Conservation (phyloP, 2,888 invertebrate genomes). For the Diplazon laetatorius region DNA sequence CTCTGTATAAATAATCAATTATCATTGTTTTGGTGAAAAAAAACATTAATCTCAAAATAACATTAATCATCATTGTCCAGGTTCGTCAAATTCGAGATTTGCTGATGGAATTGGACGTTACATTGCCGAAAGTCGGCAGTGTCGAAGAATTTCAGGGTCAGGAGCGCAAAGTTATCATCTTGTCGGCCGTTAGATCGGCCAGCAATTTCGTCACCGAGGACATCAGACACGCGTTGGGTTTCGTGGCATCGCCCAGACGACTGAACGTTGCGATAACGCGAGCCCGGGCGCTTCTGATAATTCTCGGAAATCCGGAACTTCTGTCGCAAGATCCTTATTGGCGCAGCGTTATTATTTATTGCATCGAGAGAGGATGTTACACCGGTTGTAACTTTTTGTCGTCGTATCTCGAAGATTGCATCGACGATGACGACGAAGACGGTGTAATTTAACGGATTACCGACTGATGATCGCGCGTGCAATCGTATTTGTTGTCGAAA, state of each 20-base stretch:
- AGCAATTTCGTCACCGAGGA: constrained; percentile 82
- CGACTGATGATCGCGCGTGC: background rate
- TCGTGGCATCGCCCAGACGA: constrained; percentile 89
- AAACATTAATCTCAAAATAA: background rate
- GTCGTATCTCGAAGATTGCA: constrained; percentile 47
- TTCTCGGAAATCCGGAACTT: constrained; percentile 93
- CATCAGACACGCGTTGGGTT: constrained; percentile 86
- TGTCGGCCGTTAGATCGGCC: constrained; percentile 88
- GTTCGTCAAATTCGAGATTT: constrained; percentile 86
- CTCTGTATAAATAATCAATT: constrained; percentile 55
- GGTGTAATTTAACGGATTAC: constrained; percentile 7
- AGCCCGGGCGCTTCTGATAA: constrained; percentile 89
- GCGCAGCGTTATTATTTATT: constrained; percentile 86
- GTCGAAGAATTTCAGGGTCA: constrained; percentile 95
- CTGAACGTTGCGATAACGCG: constrained; percentile 96
- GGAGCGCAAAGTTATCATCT: constrained; percentile 88
- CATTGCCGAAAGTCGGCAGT: constrained; percentile 88
- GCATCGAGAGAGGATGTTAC: constrained; percentile 86
- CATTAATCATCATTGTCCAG: constrained; percentile 77
- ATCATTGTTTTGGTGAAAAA: constrained; percentile 13
- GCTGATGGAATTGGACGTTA: constrained; percentile 83
- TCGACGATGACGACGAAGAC: constrained; percentile 29
- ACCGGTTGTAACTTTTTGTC: constrained; percentile 86
- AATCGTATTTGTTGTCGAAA: background rate
- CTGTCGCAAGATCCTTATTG: constrained; percentile 87